Evolutionary conservation across 2,113 vertebrate species (phyloP).

Genomic region (Amblyornis subalaris): DNA sequence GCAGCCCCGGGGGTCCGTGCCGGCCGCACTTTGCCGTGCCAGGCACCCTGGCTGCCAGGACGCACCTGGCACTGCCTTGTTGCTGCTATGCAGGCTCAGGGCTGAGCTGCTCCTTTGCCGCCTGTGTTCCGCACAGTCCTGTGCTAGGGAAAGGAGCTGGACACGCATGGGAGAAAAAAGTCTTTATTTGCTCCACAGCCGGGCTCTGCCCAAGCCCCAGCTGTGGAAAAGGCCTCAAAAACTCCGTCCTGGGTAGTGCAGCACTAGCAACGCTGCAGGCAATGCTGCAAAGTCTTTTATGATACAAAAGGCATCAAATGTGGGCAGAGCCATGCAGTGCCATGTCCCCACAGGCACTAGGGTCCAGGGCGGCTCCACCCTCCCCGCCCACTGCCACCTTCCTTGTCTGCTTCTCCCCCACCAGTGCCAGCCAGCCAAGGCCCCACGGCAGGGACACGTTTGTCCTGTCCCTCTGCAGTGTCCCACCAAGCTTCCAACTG

Average conservation of each 20-base stretch:
- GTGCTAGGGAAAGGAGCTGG: not conserved
- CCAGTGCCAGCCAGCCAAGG: not conserved
- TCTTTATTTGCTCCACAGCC: not conserved
- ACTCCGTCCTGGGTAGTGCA: rapidly evolving
- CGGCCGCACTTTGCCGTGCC: not conserved
- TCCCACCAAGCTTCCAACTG: not conserved
- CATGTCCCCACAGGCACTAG: not conserved
- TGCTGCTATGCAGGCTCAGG: not conserved
- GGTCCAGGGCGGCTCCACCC: not conserved
- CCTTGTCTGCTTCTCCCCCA: not conserved
- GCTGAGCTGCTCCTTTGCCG: not conserved
- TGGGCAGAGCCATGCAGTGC: rapidly evolving
- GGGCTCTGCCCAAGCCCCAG: not conserved
- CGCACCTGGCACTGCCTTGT: rapidly evolving
- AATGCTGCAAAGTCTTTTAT: not conserved
- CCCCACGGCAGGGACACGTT: not conserved
- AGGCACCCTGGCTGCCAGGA: not conserved
- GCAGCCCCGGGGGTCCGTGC: rapidly evolving
- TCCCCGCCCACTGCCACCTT: not conserved
- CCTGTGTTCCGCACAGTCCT: rapidly evolving
- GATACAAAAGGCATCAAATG: not conserved
- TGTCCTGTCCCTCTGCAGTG: not conserved
- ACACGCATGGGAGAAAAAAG: not conserved
- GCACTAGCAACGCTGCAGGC: not conserved
- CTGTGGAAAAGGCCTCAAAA: not conserved